Conservation (phyloP, 2,797 vertebrate species). For the Chaunax sp. region DNA sequence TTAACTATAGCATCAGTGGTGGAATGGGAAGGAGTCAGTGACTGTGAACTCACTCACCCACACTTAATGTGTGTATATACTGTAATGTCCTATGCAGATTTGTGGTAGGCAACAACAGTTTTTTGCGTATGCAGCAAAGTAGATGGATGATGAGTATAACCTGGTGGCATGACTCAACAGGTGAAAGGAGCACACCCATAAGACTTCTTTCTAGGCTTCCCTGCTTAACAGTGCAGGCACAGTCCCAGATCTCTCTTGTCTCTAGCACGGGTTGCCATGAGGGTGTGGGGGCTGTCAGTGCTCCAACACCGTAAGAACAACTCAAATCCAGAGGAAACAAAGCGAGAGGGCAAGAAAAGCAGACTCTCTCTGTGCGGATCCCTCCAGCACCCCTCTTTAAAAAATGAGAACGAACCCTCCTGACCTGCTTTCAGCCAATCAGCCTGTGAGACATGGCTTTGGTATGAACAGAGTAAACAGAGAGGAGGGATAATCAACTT, state of each 20-base stretch:
- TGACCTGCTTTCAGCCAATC: conserved; percentile 68
- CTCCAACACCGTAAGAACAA: conserved; percentile 54
- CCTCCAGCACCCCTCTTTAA: conserved; percentile 42
- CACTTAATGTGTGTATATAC: neutral
- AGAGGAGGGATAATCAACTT: conserved; percentile 36
- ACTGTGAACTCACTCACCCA: neutral
- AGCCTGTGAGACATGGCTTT: conserved; percentile 37
- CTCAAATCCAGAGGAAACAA: conserved; percentile 76
- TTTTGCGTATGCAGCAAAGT: conserved; percentile 18
- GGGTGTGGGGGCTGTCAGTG: conserved; percentile 73
- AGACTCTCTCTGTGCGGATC: conserved; percentile 60
- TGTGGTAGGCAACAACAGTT: neutral
- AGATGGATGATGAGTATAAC: conserved; percentile 36
- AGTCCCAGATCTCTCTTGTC: conserved; percentile 42
- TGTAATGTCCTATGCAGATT: conserved; percentile 13
- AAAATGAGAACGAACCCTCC: conserved; percentile 64
- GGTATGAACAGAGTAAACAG: conserved; percentile 52
- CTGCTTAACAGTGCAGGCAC: conserved; percentile 32
- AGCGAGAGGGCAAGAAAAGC: conserved; percentile 57
- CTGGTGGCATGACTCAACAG: conserved; percentile 76
- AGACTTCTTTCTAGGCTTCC: conserved; percentile 51
- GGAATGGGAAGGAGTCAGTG: conserved; percentile 14
- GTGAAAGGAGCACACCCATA: conserved; percentile 73
- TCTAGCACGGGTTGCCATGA: conserved; percentile 56
- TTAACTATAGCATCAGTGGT: conserved; percentile 13